phyloP scores from a whole-genome alignment of 2,113 vertebrate species.

The Paramormyrops kingsleyae region DNA sequence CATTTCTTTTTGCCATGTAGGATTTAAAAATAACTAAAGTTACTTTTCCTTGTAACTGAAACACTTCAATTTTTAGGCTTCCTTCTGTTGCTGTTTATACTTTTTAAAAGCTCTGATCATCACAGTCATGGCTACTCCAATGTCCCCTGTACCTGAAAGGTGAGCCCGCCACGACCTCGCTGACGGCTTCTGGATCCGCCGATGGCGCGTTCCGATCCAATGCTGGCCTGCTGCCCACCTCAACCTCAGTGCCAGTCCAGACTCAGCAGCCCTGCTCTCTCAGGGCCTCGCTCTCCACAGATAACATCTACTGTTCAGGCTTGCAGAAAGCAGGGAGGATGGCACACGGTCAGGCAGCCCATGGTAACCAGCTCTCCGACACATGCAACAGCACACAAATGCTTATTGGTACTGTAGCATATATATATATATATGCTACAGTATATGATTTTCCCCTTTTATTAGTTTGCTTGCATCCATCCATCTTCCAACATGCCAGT shows the following conservation, averaged over 20 bases:
- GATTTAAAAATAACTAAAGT: neutral
- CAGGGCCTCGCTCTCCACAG: slow-evolving; percentile 89
- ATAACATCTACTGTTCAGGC: slow-evolving; percentile 80
- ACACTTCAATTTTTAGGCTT: neutral
- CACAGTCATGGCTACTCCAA: neutral
- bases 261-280: slow-evolving; percentile 98
- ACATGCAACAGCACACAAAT: neutral
- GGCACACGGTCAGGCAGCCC: slow-evolving; percentile 58
- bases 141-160: slow-evolving; percentile 11
- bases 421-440: neutral
- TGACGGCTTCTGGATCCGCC: slow-evolving; percentile 56
- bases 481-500: neutral
- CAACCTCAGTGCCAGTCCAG: slow-evolving; percentile 73
- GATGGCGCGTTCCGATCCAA: slow-evolving; percentile 42
- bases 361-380: slow-evolving; percentile 67
- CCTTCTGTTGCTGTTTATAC: neutral
- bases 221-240: slow-evolving; percentile 50
- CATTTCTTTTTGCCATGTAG: neutral
- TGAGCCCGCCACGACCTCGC: slow-evolving; percentile 54
- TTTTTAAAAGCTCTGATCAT: neutral
- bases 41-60: neutral
- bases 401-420: neutral
- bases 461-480: neutral
- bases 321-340: slow-evolving; percentile 67
- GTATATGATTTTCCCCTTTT: neutral